A percentile compares a stretch with the other conserved stretches of the same genome.
phyloP scores from a whole-genome alignment of 2,888 invertebrate species.

The Aproaerema taeniolella region DNA sequence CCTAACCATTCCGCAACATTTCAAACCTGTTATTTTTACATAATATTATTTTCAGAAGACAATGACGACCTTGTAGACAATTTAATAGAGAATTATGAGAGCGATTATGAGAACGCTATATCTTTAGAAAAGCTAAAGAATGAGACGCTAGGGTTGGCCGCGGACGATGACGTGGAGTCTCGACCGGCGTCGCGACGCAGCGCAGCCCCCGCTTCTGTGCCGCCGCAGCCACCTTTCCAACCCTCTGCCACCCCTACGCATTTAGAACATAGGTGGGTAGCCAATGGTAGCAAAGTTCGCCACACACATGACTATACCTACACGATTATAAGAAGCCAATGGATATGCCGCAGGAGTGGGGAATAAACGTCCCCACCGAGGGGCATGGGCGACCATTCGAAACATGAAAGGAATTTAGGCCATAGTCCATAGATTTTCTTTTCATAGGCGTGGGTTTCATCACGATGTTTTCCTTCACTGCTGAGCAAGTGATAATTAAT shows the following conservation, averaged over 20 bases:
- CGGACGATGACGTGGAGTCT: conserved; percentile 34
- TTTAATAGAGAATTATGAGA: conserved; percentile 69
- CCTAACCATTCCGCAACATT: neutral
- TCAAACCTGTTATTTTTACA: neutral
- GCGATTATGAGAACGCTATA: conserved; percentile 85
- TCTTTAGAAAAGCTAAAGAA: conserved; percentile 86
- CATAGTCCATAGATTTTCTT: too few relatives aligned
- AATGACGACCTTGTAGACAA: conserved; percentile 53
- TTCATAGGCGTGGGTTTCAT: too few relatives aligned
- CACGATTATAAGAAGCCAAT: too few relatives aligned
- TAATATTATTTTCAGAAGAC: conserved; percentile 40
- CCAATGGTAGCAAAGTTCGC: too few relatives aligned
- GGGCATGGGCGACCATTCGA: too few relatives aligned
- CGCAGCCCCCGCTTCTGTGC: conserved; percentile 56
- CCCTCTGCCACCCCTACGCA: conserved; percentile 92
- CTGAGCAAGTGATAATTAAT: too few relatives aligned
- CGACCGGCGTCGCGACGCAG: conserved; percentile 40
- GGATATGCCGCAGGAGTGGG: too few relatives aligned
- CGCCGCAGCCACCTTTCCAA: conserved; percentile 91
- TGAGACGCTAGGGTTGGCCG: conserved; percentile 66
- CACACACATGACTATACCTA: too few relatives aligned
- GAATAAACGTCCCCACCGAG: too few relatives aligned
- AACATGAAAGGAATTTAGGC: too few relatives aligned
- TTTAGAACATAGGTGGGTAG: conserved; percentile 87
- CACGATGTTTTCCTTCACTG: too few relatives aligned